Conservation (phyloP, 2,797 vertebrate genomes). For the Orestias chungarensis region DNA sequence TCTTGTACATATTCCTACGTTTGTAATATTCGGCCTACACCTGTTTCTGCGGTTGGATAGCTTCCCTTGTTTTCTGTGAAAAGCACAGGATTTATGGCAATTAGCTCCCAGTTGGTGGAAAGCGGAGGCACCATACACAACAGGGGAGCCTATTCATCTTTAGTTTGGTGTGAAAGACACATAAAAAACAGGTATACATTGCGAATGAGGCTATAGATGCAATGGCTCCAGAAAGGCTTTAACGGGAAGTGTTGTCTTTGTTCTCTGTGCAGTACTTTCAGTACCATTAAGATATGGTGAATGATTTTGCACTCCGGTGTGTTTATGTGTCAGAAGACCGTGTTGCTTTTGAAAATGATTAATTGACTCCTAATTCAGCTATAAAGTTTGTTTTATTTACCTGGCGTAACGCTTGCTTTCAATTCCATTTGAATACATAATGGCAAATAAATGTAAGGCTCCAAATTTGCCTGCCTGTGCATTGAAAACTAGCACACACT, state of each 20-base stretch:
- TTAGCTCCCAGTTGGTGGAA: constrained; percentile 55
- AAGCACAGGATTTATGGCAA: constrained; percentile 45
- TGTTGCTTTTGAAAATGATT: not conserved
- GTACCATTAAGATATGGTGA: not conserved
- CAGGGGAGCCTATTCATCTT: constrained; percentile 54
- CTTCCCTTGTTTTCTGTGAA: constrained; percentile 37
- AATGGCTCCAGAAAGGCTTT: not conserved
- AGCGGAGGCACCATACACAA: constrained; percentile 40
- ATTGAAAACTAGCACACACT: not conserved
- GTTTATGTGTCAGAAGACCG: not conserved
- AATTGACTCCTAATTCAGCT: not conserved
- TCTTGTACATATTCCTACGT: not conserved
- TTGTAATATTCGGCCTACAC: constrained; percentile 4
- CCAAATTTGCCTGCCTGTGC: not conserved
- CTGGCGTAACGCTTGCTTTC: not conserved
- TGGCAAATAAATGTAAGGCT: not conserved
- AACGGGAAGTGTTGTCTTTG: not conserved
- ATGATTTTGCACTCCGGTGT: not conserved
- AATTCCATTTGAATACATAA: not conserved
- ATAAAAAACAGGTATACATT: constrained; percentile 10
- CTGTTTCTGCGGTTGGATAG: constrained; percentile 22
- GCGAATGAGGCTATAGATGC: constrained; percentile 12
- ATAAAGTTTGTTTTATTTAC: not conserved
- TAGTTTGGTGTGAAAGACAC: constrained; percentile 25
- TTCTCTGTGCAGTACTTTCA: not conserved